A percentile compares a stretch with the other conserved stretches of the same genome.
Conservation (phyloP, 1,140 invertebrate genomes). For the Melanaphis sacchari region DNA sequence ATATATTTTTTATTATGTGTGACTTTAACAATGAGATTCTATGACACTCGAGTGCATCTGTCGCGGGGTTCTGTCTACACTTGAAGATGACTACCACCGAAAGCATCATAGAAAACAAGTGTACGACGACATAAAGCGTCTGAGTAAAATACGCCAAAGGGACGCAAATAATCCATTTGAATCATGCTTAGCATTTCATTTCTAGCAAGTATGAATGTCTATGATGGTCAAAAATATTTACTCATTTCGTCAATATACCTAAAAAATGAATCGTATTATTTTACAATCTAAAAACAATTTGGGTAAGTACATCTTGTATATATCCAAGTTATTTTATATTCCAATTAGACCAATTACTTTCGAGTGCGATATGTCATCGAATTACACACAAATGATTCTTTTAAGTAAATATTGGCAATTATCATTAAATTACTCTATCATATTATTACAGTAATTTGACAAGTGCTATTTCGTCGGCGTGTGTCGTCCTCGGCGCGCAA, state of each 20-base stretch:
- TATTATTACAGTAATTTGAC: too few species aligned
- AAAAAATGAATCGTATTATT: not conserved
- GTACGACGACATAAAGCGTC: not conserved
- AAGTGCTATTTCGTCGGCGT: not conserved
- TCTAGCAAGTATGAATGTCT: not conserved
- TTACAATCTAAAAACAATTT: not conserved
- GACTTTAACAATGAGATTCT: conserved; percentile 3
- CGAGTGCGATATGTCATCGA: too few species aligned
- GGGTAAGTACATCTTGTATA: not conserved
- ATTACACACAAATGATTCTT: not conserved
- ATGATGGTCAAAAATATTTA: not conserved
- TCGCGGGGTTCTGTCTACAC: not conserved
- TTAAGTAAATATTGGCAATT: not conserved
- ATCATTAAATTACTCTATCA: not conserved
- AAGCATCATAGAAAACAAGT: conserved; percentile 2
- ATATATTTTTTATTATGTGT: not conserved
- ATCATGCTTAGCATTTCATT: not conserved
- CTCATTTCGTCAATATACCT: not conserved
- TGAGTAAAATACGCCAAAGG: not conserved
- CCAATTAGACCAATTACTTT: too few species aligned
- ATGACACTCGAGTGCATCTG: not conserved
- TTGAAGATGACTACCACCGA: conserved; percentile 1
- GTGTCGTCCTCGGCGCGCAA: too few species aligned
- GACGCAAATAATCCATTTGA: conserved; percentile 5
- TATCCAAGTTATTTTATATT: not conserved